phyloP scores from a whole-genome alignment of 2,113 vertebrate genomes.

The Telmatochromis brachygnathus region DNA sequence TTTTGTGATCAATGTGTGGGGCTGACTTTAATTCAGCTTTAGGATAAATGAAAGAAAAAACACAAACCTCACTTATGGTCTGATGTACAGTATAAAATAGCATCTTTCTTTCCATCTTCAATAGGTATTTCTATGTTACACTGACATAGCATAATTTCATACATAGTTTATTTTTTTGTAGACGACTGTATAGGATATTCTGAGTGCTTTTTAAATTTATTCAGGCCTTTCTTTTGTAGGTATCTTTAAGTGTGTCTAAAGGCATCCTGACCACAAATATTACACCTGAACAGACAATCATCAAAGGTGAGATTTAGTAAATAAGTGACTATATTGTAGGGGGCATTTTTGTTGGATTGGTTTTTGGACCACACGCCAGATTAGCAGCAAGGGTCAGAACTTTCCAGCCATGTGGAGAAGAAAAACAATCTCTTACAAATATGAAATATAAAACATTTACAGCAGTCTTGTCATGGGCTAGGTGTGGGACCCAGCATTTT shows the following conservation, averaged over 20 bases:
- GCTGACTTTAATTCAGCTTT: neutral
- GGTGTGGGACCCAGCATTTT: neutral
- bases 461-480: neutral
- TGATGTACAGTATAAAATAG: neutral
- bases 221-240: neutral
- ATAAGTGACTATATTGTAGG: neutral
- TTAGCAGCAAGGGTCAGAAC: neutral
- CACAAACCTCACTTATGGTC: neutral
- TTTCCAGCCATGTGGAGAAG: neutral
- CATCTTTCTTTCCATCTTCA: neutral
- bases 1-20: neutral
- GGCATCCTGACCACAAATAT: neutral
- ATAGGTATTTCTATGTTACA: fast-evolving
- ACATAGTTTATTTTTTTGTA: neutral
- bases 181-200: neutral
- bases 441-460: neutral
- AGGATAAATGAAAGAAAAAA: neutral
- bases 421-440: neutral
- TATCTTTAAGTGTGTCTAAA: neutral
- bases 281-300: neutral
- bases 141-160: neutral
- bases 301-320: neutral
- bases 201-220: neutral
- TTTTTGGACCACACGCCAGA: neutral
- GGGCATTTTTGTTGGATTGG: neutral